These are phyloP conservation scores for Ylistrum balloti DNA, from an alignment of 1,140 invertebrate genomes.

Conservation along the genomic window DNA sequence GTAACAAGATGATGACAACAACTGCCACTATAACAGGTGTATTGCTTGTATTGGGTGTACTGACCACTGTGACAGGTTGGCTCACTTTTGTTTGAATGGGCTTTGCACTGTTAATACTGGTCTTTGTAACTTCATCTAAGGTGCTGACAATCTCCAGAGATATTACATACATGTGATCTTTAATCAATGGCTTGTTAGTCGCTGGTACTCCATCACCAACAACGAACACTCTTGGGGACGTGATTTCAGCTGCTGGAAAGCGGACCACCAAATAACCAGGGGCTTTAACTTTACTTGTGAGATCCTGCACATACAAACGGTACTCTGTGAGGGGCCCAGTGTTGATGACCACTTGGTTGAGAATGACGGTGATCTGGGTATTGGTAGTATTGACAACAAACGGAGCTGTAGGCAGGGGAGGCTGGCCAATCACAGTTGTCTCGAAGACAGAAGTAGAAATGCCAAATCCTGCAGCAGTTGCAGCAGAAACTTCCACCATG, in stretches of 20 bases:
- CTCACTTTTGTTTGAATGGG: constrained; percentile 44
- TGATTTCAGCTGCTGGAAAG: constrained; percentile 65
- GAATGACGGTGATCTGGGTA: constrained; percentile 67
- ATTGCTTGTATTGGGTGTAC: constrained; percentile 41
- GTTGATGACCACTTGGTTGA: constrained; percentile 69
- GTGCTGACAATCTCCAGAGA: constrained; percentile 75
- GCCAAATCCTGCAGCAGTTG: constrained; percentile 58
- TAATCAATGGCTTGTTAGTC: constrained; percentile 67
- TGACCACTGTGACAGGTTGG: not conserved
- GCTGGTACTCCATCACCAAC: constrained; percentile 71
- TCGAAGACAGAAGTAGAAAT: constrained; percentile 46
- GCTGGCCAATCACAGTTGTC: constrained; percentile 63
- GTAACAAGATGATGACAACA: constrained; percentile 62
- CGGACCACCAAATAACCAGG: constrained; percentile 66
- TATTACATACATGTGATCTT: constrained; percentile 68
- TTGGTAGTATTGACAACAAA: constrained; percentile 64
- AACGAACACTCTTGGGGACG: constrained; percentile 56
- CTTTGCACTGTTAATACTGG: constrained; percentile 66
- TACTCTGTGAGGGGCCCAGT: constrained; percentile 67
- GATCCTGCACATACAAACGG: constrained; percentile 68
- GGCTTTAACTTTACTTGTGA: constrained; percentile 46
- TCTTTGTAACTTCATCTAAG: constrained; percentile 69
- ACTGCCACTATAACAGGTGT: constrained; percentile 66
- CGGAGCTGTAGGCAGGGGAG: constrained; percentile 59
- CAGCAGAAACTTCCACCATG: constrained; percentile 61